Percentiles rank a stretch among this genome's conserved stretches.
phyloP scores from a whole-genome alignment of 1,140 invertebrate species.

The Sinella curviseta region DNA sequence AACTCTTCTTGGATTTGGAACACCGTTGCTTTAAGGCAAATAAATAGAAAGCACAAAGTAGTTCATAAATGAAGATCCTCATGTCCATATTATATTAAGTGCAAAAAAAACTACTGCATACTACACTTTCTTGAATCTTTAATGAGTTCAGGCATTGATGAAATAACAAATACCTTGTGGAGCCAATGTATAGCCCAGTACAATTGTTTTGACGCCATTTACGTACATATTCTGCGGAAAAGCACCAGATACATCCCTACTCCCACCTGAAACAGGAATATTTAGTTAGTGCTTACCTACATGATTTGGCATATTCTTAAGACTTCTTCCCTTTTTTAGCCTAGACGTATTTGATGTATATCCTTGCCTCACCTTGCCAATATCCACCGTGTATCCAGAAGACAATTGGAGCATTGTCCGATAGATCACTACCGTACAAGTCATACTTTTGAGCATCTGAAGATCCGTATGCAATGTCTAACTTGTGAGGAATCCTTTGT shows the following conservation, averaged over 20 bases:
- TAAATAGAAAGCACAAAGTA: too few relatives aligned
- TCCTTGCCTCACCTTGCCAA: constrained; percentile 71
- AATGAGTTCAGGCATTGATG: too few relatives aligned
- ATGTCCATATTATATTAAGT: too few relatives aligned
- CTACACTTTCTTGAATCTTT: too few relatives aligned
- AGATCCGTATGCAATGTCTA: constrained; percentile 65
- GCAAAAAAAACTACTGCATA: too few relatives aligned
- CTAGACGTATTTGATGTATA: neutral
- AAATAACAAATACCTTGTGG: constrained; percentile 61
- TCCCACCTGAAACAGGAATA: constrained; percentile 19
- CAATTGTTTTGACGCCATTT: constrained; percentile 66
- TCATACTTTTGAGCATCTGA: constrained; percentile 63
- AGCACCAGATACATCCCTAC: constrained; percentile 64
- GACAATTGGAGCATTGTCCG: constrained; percentile 70
- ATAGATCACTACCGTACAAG: constrained; percentile 66
- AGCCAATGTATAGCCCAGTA: constrained; percentile 75
- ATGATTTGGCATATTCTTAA: neutral
- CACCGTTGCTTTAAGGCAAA: constrained; percentile 34
- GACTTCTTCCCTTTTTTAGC: neutral
- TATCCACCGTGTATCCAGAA: constrained; percentile 81
- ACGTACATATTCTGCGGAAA: constrained; percentile 62
- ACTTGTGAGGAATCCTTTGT: constrained; percentile 55
- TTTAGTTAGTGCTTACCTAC: too few relatives aligned
- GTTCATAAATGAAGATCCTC: too few relatives aligned
- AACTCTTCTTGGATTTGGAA: constrained; percentile 31